Percentiles rank a stretch among this genome's conserved stretches.
Conservation (phyloP, 2,888 invertebrate genomes). For the Dolichopus griseipennis region DNA sequence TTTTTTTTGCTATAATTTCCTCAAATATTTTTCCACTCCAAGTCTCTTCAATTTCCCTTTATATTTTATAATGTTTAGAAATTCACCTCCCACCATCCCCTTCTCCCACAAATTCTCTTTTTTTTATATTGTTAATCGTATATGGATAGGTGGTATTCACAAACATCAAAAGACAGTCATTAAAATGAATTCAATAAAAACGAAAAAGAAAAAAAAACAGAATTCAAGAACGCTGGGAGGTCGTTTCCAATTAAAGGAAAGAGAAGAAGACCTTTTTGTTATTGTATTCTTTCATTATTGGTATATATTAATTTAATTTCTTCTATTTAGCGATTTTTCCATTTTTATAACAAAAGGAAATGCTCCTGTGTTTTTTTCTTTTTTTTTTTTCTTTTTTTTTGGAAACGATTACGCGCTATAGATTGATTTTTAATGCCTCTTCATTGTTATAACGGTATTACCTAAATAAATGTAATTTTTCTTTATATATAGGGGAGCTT, state of each 20-base stretch:
- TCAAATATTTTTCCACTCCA: too few relatives aligned
- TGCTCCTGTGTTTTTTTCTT: neutral
- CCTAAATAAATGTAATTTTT: too few relatives aligned
- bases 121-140: neutral
- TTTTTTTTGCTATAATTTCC: neutral
- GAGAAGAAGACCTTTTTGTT: too few relatives aligned
- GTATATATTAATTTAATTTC: neutral
- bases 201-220: slow-evolving; percentile 13
- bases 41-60: too few relatives aligned
- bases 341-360: too few relatives aligned
- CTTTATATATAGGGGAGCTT: too few relatives aligned
- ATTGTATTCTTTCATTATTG: neutral
- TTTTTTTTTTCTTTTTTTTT: neutral
- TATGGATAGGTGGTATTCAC: too few relatives aligned
- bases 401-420: neutral
- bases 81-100: too few relatives aligned
- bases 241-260: too few relatives aligned
- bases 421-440: slow-evolving; percentile 1
- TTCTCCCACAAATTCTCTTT: too few relatives aligned
- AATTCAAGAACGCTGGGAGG: neutral
- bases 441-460: neutral
- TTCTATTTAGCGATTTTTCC: neutral
- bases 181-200: slow-evolving; percentile 14
- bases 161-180: slow-evolving; percentile 17
- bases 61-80: too few relatives aligned